phyloP scores from a whole-genome alignment of 2,113 vertebrate genomes.

The Calidris pugnax region DNA sequence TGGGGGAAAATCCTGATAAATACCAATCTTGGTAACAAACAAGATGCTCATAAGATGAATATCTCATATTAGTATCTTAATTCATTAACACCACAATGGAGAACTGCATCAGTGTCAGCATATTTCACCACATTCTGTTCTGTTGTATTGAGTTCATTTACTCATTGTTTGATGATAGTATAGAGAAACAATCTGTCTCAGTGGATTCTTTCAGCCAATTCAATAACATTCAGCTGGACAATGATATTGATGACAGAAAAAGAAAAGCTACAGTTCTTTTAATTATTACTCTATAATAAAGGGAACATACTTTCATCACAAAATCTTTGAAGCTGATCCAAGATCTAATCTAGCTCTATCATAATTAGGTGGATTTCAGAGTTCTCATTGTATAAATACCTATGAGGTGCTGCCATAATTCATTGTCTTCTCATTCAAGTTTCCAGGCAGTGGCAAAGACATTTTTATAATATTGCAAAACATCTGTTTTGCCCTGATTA shows the following conservation, averaged over 20 bases:
- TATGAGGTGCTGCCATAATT: not conserved
- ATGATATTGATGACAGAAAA: not conserved
- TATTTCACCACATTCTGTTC: conserved; percentile 1
- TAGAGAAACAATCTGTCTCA: not conserved
- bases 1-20: not conserved
- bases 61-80: not conserved
- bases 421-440: not conserved
- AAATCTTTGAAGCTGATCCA: conserved; percentile 29
- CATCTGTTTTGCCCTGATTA: not conserved
- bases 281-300: not conserved
- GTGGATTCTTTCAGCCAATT: not conserved
- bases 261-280: not conserved
- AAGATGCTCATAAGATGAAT: not conserved
- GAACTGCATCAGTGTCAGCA: not conserved
- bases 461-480: not conserved
- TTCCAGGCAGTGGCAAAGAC: not conserved
- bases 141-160: not conserved
- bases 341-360: not conserved
- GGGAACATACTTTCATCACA: not conserved
- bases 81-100: not conserved
- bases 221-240: not conserved
- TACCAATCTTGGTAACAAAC: not conserved
- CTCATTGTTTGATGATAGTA: not conserved
- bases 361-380: conserved; percentile 10
- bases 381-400: not conserved